Evolutionary conservation across 2,113 vertebrate genomes (phyloP).

Genomic region (Hippopotamus amphibius): DNA sequence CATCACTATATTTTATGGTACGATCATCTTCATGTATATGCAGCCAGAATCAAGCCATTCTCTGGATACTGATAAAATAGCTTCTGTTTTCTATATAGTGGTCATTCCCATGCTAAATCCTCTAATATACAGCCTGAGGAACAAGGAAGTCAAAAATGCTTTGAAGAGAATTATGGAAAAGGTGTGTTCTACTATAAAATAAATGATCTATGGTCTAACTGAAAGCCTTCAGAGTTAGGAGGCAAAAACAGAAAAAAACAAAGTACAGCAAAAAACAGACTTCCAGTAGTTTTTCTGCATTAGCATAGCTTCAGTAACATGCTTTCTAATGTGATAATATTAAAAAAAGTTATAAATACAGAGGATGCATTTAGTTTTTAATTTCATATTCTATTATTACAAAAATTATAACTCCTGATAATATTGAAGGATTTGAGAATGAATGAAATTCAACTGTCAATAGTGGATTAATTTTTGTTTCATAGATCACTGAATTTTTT

Average conservation of each 20-base stretch:
- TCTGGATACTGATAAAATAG: neutral
- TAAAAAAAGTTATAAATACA: neutral
- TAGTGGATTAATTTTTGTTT: neutral
- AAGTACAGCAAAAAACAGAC: neutral
- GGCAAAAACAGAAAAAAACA: neutral
- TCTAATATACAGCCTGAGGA: too few relatives aligned
- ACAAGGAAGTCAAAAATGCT: too few relatives aligned
- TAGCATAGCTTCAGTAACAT: neutral
- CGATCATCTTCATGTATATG: slow-evolving; percentile 49
- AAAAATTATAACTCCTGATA: neutral
- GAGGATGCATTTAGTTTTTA: neutral
- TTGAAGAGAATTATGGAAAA: neutral
- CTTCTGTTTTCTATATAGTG: slow-evolving; percentile 52
- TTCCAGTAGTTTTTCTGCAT: neutral
- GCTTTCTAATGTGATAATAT: neutral
- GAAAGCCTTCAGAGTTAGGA: neutral
- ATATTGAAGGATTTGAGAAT: too few relatives aligned
- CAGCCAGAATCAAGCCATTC: slow-evolving; percentile 46
- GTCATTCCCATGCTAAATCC: slow-evolving; percentile 52
- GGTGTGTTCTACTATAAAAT: neutral
- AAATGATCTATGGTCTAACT: neutral
- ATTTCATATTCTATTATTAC: neutral
- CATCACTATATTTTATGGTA: slow-evolving; percentile 52
- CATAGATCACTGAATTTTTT: neutral
- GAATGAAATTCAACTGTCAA: neutral